These are phyloP conservation scores for Tenodera sinensis DNA, from an alignment of 2,888 invertebrate genomes.

Conservation along the genomic window DNA sequence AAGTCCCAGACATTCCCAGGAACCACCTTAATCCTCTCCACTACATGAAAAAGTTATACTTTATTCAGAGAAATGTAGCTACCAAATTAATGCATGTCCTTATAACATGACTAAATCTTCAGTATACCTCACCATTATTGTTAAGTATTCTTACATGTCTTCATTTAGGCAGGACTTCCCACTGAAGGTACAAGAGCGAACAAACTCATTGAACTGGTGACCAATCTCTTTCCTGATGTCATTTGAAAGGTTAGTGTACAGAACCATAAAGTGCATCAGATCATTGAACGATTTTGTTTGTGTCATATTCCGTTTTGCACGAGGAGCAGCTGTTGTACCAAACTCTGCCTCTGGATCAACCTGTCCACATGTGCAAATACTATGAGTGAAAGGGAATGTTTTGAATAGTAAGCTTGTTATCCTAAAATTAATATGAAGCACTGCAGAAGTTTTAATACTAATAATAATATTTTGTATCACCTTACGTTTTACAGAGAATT, in stretches of 20 bases:
- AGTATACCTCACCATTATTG: no score
- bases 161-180: constrained; percentile 30
- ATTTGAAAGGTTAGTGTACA: constrained; percentile 29
- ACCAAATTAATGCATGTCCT: no score
- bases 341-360: neutral
- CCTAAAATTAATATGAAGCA: no score
- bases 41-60: no score
- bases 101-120: no score
- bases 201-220: constrained; percentile 24
- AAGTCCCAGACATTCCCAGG: no score
- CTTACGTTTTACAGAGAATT: no score
- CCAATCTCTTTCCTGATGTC: constrained; percentile 25
- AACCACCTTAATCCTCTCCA: no score
- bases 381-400: neutral
- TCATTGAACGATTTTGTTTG: constrained; percentile 32
- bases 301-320: neutral
- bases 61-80: no score
- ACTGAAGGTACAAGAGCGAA: constrained; percentile 32
- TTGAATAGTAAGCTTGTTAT: no score
- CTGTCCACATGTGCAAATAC: neutral
- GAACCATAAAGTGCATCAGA: constrained; percentile 31
- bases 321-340: neutral
- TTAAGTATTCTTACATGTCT: constrained; percentile 20
- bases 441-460: no score
- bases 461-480: no score